Evolutionary conservation across 2,888 invertebrate species (phyloP).

Genomic region (Synergus itoensis): DNA sequence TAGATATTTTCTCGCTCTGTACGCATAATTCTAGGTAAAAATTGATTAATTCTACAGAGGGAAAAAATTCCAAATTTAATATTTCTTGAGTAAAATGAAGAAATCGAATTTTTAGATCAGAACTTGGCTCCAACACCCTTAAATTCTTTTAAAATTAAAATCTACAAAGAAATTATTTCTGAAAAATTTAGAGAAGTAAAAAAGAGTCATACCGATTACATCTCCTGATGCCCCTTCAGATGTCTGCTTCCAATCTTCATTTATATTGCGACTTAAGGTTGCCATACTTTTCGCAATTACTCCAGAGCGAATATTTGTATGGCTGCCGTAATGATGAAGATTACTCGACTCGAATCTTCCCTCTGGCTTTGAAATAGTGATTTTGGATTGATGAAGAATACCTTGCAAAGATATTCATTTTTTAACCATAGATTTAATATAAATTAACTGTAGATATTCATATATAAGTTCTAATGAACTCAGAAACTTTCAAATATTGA

Average conservation of each 20-base stretch:
- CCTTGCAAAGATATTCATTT: constrained; percentile 47
- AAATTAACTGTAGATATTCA: background rate
- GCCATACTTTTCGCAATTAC: constrained; percentile 30
- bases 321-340: constrained; percentile 24
- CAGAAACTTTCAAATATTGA: too few relatives aligned
- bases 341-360: constrained; percentile 46
- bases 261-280: constrained; percentile 52
- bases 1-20: too few relatives aligned
- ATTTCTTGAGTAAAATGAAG: too few relatives aligned
- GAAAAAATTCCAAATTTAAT: too few relatives aligned
- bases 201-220: constrained; percentile 59
- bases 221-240: constrained; percentile 69
- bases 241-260: constrained; percentile 63
- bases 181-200: background rate
- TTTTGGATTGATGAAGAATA: constrained; percentile 51
- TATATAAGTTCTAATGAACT: too few relatives aligned
- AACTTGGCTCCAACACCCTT: too few relatives aligned
- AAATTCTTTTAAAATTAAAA: constrained; percentile 30
- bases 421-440: background rate
- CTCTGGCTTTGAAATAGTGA: constrained; percentile 54
- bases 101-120: too few relatives aligned
- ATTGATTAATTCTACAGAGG: too few relatives aligned
- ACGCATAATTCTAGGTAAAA: too few relatives aligned
- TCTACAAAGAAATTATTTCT: background rate
- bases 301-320: constrained; percentile 31